Percentiles rank a stretch among this genome's conserved stretches.
Evolutionary conservation across 92 coral and sea anemone genomes (phyloP).

Genomic region (Porites lobata): DNA sequence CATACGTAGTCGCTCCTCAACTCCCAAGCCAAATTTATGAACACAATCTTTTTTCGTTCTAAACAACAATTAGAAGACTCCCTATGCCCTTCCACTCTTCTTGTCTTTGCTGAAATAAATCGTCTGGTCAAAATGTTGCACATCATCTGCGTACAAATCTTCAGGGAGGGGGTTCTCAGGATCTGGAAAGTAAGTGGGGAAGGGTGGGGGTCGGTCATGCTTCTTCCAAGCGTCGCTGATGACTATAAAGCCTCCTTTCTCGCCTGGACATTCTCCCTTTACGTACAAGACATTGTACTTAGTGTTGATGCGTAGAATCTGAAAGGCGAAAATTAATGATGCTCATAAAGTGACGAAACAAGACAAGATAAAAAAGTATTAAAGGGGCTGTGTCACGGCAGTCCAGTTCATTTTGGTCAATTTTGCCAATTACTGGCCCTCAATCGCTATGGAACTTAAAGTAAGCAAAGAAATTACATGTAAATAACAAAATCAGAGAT

Average conservation of each 20-base stretch:
- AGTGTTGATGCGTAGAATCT: conserved; percentile 96
- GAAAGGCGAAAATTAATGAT: conserved; percentile 14
- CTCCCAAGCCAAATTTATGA: not conserved
- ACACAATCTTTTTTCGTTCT: not conserved
- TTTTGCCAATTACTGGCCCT: too few species aligned
- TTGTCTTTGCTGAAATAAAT: conserved; percentile 73
- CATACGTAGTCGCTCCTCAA: not conserved
- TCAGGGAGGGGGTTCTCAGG: conserved; percentile 81
- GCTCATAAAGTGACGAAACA: not conserved
- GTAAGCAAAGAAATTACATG: too few species aligned
- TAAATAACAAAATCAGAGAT: too few species aligned
- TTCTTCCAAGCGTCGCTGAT: conserved; percentile 88
- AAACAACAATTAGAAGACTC: not conserved
- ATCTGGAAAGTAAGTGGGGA: conserved; percentile 94
- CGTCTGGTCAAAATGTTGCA: conserved; percentile 89
- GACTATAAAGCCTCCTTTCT: conserved; percentile 84
- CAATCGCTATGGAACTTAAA: too few species aligned
- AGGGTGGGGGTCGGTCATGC: conserved; percentile 89
- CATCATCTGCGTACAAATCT: conserved; percentile 88
- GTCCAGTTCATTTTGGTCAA: too few species aligned
- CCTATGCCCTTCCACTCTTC: conserved; percentile 14
- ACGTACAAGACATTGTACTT: conserved; percentile 90
- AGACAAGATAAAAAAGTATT: not conserved
- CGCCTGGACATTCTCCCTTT: conserved; percentile 95
- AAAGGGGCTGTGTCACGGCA: too few species aligned